A percentile compares a stretch with the other conserved stretches of the same genome.
Evolutionary conservation across 2,888 invertebrate genomes (phyloP).

Genomic region (Leucoma salicis): DNA sequence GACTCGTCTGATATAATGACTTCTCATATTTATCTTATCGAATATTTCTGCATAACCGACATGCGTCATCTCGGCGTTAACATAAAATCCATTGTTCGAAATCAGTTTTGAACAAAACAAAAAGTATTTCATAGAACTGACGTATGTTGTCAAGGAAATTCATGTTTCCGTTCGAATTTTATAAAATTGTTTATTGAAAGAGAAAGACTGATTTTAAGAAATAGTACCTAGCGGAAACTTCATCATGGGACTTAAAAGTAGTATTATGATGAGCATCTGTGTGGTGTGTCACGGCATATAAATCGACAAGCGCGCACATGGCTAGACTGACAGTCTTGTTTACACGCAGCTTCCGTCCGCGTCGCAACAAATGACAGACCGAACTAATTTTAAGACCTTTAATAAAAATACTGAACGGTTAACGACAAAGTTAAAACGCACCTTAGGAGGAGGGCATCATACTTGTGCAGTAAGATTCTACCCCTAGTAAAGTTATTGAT

Average conservation of each 20-base stretch:
- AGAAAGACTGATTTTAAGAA: slow-evolving; percentile 2
- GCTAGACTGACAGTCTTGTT: slow-evolving; percentile 56
- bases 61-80: slow-evolving; percentile 1
- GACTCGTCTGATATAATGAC: slow-evolving; percentile 2
- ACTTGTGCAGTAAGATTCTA: too few relatives aligned
- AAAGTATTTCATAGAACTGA: not conserved
- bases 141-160: slow-evolving; percentile 2
- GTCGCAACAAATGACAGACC: slow-evolving; percentile 13
- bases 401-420: not conserved
- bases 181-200: not conserved
- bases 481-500: too few relatives aligned
- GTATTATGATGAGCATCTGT: slow-evolving; percentile 13
- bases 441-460: too few relatives aligned
- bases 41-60: not conserved
- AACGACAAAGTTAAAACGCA: not conserved
- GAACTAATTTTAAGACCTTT: not conserved
- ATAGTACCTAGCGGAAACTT: slow-evolving; percentile 3
- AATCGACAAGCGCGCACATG: slow-evolving; percentile 48
- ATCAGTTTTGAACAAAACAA: not conserved
- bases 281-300: slow-evolving; percentile 29
- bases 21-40: not conserved
- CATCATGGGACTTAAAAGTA: slow-evolving; percentile 12
- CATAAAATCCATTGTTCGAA: not conserved
- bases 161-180: slow-evolving; percentile 3
- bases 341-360: slow-evolving; percentile 58